These are phyloP conservation scores for Lagothrix lagotricha DNA, from an alignment of 2,797 vertebrate species.

Conservation along the genomic window DNA sequence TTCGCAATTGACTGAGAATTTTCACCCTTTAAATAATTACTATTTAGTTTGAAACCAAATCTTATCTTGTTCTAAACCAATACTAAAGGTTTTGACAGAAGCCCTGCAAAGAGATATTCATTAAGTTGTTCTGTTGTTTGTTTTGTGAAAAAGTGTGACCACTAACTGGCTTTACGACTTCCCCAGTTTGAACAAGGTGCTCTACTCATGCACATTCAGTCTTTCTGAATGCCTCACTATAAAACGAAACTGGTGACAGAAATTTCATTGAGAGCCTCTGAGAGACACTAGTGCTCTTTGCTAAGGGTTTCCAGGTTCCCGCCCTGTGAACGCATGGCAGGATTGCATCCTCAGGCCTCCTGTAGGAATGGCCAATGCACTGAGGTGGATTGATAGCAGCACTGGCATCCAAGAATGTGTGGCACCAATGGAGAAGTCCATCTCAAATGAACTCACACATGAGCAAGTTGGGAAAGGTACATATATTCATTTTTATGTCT, in stretches of 20 bases:
- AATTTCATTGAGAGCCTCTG: neutral
- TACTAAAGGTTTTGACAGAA: neutral
- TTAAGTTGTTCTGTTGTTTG: neutral
- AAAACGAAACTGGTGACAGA: neutral
- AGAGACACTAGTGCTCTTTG: neutral
- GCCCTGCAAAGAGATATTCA: neutral
- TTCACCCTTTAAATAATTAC: neutral
- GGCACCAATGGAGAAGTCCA: neutral
- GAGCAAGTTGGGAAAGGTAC: neutral
- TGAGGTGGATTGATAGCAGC: neutral
- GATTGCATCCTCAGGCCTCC: neutral
- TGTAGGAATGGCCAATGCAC: neutral
- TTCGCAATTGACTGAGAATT: neutral
- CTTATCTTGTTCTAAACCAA: neutral
- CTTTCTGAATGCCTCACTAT: neutral
- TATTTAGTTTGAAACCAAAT: neutral
- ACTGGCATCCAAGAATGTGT: neutral
- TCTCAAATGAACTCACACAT: neutral
- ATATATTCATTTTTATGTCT: conserved; percentile 49
- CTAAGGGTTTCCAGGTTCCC: neutral
- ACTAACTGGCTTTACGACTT: neutral
- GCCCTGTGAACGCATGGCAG: neutral
- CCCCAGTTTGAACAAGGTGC: neutral
- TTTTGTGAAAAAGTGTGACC: neutral
- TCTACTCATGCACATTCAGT: neutral